These are phyloP conservation scores for Dasyprocta punctata DNA, from an alignment of 2,113 vertebrate species.

Conservation along the genomic window DNA sequence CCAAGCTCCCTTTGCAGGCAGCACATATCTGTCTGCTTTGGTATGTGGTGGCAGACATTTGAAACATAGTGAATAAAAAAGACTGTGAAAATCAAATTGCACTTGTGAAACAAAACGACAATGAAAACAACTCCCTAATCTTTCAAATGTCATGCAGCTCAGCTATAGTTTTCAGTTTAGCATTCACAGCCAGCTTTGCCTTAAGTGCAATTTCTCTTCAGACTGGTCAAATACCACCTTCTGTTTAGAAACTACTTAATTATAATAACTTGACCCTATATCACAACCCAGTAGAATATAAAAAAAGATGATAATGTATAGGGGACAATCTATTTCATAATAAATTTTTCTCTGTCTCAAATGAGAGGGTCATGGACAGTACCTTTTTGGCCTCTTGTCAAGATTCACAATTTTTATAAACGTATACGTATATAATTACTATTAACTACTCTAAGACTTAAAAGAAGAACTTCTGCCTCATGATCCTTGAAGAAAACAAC, in stretches of 20 bases:
- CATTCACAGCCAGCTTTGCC: not conserved
- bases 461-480: not conserved
- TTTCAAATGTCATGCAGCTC: conserved; percentile 62
- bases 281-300: conserved; percentile 6
- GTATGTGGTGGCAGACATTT: conserved; percentile 62
- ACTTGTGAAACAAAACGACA: conserved; percentile 68
- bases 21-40: conserved; percentile 55
- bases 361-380: not conserved
- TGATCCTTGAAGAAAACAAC: not conserved
- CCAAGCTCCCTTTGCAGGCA: conserved; percentile 16
- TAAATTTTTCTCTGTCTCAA: not conserved
- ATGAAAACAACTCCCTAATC: conserved; percentile 38
- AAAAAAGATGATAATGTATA: conserved; percentile 11
- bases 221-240: conserved; percentile 2
- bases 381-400: not conserved
- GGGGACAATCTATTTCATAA: not conserved
- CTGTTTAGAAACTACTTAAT: conserved; percentile 39
- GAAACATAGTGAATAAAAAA: conserved; percentile 68
- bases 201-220: not conserved
- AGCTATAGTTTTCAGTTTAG: conserved; percentile 33
- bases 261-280: not conserved
- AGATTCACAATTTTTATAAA: conserved; percentile 40
- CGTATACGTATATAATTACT: not conserved
- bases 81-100: conserved; percentile 68
- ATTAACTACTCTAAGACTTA: not conserved